Base-by-base conservation (phyloP, 2,113 vertebrate genomes). In the Pterocles burchelli region DNA sequence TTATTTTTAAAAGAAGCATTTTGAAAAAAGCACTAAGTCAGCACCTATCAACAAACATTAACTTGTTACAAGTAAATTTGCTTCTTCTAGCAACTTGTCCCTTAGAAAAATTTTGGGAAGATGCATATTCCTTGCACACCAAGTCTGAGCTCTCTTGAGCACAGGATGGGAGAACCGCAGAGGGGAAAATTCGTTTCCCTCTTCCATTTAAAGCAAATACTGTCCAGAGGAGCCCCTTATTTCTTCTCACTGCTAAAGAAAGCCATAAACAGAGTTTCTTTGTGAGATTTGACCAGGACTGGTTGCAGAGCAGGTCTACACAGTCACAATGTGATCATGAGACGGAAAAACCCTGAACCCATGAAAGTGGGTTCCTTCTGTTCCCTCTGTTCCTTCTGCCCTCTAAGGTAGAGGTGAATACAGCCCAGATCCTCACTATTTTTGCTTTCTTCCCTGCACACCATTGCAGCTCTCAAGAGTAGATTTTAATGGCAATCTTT, bases 401-500 rank as follows among this genome's bases (percentile, higher is more conserved):
- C 38, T 91, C 61, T 25, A 15, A 33, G 17, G 28, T 38, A 24
- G 17, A 66, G 33, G 34, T 4, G 70, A 41, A 28, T 7, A 17
- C 48, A 14, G 26, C 26, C 34, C 46, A 66, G 28, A 29, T 38
- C 31, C n/a, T 76, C 17, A 2, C n/a, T 84, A 15, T 61, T 94
- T 90, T 93, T 68, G 14, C 68, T 89, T 86, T 57, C 33, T 63
- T 38, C 49, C 14, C 17, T 34, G 20, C 15, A 17, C 26, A 52
- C 57, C 19, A 3, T 16, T 68, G 72, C 52, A 85, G 55, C 48
- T 94, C 61, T 80, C 0, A 24, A 61, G 3, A 73, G 70, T 51
- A 87, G 43, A 68, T 34, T 73, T 95, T 88, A 90, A 93, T 74
- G 77, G 68, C 48, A 85, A 65, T 89, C 61, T 80, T 91, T 89